Base-by-base conservation (phyloP, 2,888 invertebrate genomes). In the Apoda limacodes region DNA sequence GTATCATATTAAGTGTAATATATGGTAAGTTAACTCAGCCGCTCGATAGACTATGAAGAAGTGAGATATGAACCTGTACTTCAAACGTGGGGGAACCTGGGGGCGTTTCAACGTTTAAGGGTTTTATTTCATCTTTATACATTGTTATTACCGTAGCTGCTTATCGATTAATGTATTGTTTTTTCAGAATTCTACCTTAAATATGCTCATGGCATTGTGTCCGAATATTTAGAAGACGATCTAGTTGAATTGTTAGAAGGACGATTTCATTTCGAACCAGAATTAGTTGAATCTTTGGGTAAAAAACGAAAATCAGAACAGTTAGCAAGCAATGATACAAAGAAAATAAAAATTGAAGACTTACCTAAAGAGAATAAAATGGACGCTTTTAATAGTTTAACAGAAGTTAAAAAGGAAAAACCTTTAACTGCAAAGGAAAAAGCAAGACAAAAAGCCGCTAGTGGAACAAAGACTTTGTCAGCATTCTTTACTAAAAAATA, bases 131-230 rank as follows among this genome's bases (percentile, higher is more conserved):
- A n/a, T n/a, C n/a, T n/a, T n/a, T n/a, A n/a, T n/a, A n/a, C n/a
- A n/a, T n/a, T n/a, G n/a, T n/a, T n/a, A n/a, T n/a, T n/a, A n/a
- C n/a, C n/a, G n/a, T n/a, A n/a, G n/a, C 7, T 7, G 1, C 9
- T 22, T 23, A 30, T 28, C 15, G 17, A 24, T 19, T 11, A 21
- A 12, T 15, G 3, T 41, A 10, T 25, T 32, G 40, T 30, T 49
- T 30, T 75, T 71, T 14, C 62, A 87, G 87, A 87, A 47, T 75
- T 82, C 27, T 89, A 87, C 55, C 53, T 88, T 23, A 85, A 85
- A 52, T 90, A 89, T 76, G 90, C 92, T 1, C 86, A 87, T 60
- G 92, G 92, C 7, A 87, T 93, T 38, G 80, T 93, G 25, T 89
- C 90, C 0, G 90, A 91, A 50, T 93, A 93, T 60, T 71, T 93